Evolutionary conservation across 2,113 vertebrate species (phyloP).

Genomic region (Rousettus leschenaultii): DNA sequence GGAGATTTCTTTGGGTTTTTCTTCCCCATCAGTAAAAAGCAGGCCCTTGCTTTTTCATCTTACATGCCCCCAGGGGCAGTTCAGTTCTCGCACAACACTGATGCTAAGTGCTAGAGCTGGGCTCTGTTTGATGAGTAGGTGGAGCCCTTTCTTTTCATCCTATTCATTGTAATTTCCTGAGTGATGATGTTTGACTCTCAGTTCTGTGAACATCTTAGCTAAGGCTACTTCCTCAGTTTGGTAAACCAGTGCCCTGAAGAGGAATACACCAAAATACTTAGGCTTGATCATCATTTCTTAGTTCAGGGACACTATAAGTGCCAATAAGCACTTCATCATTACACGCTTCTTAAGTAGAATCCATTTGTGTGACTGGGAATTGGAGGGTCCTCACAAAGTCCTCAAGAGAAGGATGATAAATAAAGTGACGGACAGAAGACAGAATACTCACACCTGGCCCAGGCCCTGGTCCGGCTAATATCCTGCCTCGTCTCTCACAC

Average conservation of each 20-base stretch:
- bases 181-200: background rate
- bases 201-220: background rate
- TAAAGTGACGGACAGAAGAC: constrained; percentile 68
- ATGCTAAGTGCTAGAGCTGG: background rate
- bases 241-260: background rate
- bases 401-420: constrained; percentile 68
- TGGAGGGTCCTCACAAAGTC: background rate
- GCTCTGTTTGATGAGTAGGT: background rate
- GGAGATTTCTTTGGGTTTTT: background rate
- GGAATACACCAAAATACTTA: background rate
- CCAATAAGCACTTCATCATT: background rate
- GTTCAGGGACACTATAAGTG: background rate
- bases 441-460: constrained; percentile 69
- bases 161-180: background rate
- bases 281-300: background rate
- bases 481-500: constrained; percentile 72
- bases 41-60: background rate
- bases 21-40: background rate
- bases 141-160: background rate
- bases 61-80: background rate
- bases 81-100: background rate
- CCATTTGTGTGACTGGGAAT: constrained; percentile 25
- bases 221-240: background rate
- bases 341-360: background rate
- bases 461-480: constrained; percentile 60